Percentiles rank a stretch among this genome's conserved stretches.
Conservation (phyloP, 2,113 vertebrate genomes). For the Anarhynchus alexandrinus region DNA sequence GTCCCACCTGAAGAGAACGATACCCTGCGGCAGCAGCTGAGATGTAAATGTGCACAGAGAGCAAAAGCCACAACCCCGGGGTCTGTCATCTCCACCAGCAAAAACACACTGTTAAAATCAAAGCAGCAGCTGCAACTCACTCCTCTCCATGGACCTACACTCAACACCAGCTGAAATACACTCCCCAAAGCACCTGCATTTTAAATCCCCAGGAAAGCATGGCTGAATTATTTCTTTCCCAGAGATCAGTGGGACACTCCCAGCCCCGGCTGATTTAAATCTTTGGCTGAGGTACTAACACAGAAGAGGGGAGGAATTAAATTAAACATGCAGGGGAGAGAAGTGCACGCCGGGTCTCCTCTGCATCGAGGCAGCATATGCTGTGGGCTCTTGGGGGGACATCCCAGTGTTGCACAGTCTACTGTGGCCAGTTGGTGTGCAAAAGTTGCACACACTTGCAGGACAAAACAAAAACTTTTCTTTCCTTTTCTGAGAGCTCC, state of each 20-base stretch:
- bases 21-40: neutral
- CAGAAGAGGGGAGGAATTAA: neutral
- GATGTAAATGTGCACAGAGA: neutral
- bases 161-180: accelerated
- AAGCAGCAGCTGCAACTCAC: accelerated
- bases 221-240: neutral
- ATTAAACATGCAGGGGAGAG: neutral
- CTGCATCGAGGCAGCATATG: accelerated
- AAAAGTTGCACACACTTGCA: neutral
- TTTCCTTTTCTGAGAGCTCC: neutral
- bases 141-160: accelerated
- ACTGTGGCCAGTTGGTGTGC: accelerated
- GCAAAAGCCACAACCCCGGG: neutral
- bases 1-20: neutral
- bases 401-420: neutral
- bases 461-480: neutral
- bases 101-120: neutral
- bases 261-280: neutral
- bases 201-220: neutral
- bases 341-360: neutral
- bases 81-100: accelerated
- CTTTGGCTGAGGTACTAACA: neutral
- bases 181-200: neutral
- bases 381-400: neutral
- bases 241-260: neutral